phyloP scores from a whole-genome alignment of 2,113 vertebrate genomes.

The Silurus glanis region DNA sequence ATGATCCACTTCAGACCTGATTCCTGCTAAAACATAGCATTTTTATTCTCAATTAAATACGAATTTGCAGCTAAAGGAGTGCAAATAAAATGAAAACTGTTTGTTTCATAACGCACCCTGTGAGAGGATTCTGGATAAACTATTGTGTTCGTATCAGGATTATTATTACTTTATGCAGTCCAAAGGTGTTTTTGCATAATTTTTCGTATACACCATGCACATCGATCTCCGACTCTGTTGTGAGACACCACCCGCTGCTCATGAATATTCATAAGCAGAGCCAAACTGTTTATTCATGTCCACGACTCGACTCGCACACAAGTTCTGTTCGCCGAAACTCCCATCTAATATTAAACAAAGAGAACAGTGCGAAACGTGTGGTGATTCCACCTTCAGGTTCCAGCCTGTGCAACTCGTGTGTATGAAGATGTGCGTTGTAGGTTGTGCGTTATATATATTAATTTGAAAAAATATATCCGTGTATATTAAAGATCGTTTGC shows the following conservation, averaged over 20 bases:
- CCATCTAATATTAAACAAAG: not conserved
- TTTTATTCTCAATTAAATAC: not conserved
- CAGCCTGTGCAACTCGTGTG: not conserved
- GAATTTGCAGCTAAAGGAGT: not conserved
- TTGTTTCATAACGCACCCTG: not conserved
- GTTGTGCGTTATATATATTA: too few relatives aligned
- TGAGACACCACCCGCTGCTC: not conserved
- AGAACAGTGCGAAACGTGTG: too few relatives aligned
- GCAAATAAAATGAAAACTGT: not conserved
- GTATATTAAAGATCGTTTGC: too few relatives aligned
- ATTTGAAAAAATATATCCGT: too few relatives aligned
- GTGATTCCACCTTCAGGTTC: not conserved
- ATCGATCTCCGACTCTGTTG: not conserved
- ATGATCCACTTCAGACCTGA: not conserved
- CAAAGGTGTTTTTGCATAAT: not conserved
- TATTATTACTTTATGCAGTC: not conserved
- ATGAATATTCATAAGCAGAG: constrained; percentile 14
- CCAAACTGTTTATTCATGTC: not conserved
- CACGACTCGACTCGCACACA: not conserved
- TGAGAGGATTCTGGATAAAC: not conserved
- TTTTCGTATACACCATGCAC: not conserved
- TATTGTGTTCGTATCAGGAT: not conserved
- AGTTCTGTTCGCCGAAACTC: not conserved
- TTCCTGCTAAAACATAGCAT: not conserved
- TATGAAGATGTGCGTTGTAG: not conserved